phyloP scores from a whole-genome alignment of 2,113 vertebrate species.

The Anthoscopus minutus region DNA sequence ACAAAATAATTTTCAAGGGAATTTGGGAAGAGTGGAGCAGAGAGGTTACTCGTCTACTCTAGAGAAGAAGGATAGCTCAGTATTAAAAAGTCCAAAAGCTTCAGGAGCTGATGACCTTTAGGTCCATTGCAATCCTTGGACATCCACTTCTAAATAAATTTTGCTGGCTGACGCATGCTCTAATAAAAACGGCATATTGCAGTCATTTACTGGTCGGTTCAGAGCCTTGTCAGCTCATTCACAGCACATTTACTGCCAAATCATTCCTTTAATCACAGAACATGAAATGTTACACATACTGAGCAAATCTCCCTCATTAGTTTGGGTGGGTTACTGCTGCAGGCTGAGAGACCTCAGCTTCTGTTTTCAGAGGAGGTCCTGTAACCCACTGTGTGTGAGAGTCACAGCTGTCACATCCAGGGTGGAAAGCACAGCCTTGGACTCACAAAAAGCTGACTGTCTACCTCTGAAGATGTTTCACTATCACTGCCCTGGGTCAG shows the following conservation, averaged over 20 bases:
- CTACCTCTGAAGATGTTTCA: not conserved
- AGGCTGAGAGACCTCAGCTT: not conserved
- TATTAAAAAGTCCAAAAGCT: not conserved
- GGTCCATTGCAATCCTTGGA: not conserved
- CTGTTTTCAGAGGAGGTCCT: not conserved
- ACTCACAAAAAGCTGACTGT: not conserved
- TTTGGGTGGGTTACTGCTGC: not conserved
- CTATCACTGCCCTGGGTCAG: not conserved
- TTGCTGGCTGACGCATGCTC: not conserved
- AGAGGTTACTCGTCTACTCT: not conserved
- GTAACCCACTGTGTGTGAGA: not conserved
- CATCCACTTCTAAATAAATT: conserved; percentile 17
- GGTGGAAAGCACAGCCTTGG: not conserved
- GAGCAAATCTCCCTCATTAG: conserved; percentile 15
- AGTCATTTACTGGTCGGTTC: conserved; percentile 36
- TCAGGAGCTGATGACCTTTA: not conserved
- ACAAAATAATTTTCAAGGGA: not conserved
- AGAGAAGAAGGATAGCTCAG: not conserved
- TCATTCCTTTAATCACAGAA: conserved; percentile 51
- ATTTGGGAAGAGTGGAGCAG: not conserved
- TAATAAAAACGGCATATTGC: conserved; percentile 19
- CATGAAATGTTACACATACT: not conserved
- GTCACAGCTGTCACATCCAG: not conserved
- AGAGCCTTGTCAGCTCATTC: conserved; percentile 29
- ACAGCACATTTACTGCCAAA: conserved; percentile 51